A percentile compares a stretch with the other conserved stretches of the same genome.
phyloP scores from a whole-genome alignment of 2,797 vertebrate genomes.

The Poecile montanus region DNA sequence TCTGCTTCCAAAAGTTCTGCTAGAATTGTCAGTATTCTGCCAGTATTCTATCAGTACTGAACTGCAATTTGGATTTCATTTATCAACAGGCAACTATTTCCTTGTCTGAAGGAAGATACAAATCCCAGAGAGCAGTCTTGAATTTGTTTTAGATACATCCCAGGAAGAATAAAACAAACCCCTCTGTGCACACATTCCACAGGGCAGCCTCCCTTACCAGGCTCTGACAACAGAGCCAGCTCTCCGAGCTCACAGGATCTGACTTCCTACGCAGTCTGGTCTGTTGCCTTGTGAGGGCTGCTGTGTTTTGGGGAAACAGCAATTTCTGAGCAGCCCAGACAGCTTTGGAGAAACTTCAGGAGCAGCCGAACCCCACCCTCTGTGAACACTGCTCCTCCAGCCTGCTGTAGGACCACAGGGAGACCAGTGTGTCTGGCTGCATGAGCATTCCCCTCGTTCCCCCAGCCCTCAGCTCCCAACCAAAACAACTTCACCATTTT shows the following conservation, averaged over 20 bases:
- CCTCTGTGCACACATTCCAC: not conserved
- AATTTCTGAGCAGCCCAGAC: not conserved
- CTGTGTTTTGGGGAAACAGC: not conserved
- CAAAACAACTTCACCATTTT: constrained; percentile 1
- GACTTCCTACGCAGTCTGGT: not conserved
- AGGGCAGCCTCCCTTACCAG: not conserved
- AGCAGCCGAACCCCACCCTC: not conserved
- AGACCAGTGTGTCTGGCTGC: not conserved
- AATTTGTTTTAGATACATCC: constrained; percentile 21
- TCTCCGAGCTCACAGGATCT: not conserved
- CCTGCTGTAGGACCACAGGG: not conserved
- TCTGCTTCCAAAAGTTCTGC: not conserved
- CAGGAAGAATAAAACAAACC: constrained; percentile 14
- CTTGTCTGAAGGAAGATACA: not conserved
- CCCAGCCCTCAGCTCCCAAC: not conserved
- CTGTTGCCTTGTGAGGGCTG: not conserved
- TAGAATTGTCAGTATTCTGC: not conserved
- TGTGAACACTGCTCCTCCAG: not conserved
- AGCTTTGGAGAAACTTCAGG: not conserved
- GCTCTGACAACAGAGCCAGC: not conserved
- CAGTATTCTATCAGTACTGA: not conserved
- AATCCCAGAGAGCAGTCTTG: not conserved
- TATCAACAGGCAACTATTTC: not conserved
- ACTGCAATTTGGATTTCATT: not conserved
- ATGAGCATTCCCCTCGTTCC: not conserved